phyloP scores from a whole-genome alignment of 1,140 invertebrate species.

The Drosophila athabasca region DNA sequence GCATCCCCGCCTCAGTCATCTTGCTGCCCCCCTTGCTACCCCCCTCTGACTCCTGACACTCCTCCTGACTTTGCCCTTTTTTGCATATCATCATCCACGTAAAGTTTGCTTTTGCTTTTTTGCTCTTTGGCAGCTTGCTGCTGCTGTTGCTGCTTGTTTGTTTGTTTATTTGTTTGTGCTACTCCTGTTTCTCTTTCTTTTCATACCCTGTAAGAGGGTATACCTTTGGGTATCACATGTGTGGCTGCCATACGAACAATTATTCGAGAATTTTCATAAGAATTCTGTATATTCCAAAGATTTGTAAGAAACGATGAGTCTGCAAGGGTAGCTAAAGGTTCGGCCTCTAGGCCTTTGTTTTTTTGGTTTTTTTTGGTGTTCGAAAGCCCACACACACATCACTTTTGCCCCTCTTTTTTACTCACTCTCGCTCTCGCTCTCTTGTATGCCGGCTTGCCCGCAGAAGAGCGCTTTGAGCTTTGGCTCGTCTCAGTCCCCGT shows the following conservation, averaged over 20 bases:
- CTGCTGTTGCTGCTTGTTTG: slow-evolving; percentile 62
- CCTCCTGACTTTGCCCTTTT: slow-evolving; percentile 54
- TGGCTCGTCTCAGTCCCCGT: slow-evolving; percentile 20
- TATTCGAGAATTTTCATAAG: neutral
- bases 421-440: slow-evolving; percentile 19
- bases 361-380: slow-evolving; percentile 44
- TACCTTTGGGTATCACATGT: neutral
- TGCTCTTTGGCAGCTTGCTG: slow-evolving; percentile 28
- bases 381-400: slow-evolving; percentile 57
- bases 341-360: slow-evolving; percentile 8
- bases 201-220: slow-evolving; percentile 12
- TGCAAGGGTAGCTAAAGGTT: too few relatives aligned
- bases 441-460: slow-evolving; percentile 6
- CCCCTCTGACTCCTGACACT: slow-evolving; percentile 1
- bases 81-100: slow-evolving; percentile 78
- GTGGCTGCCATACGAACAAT: too few relatives aligned
- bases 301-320: too few relatives aligned
- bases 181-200: slow-evolving; percentile 46
- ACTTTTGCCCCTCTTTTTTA: slow-evolving; percentile 50
- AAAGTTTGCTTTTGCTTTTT: slow-evolving; percentile 77
- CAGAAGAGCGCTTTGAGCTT: slow-evolving; percentile 17
- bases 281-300: neutral
- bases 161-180: slow-evolving; percentile 48
- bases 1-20: slow-evolving; percentile 9
- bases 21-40: too few relatives aligned